Conservation (phyloP, 30 jellyfish, hydroid and myxozoan species). For the Catostylus mosaicus region DNA sequence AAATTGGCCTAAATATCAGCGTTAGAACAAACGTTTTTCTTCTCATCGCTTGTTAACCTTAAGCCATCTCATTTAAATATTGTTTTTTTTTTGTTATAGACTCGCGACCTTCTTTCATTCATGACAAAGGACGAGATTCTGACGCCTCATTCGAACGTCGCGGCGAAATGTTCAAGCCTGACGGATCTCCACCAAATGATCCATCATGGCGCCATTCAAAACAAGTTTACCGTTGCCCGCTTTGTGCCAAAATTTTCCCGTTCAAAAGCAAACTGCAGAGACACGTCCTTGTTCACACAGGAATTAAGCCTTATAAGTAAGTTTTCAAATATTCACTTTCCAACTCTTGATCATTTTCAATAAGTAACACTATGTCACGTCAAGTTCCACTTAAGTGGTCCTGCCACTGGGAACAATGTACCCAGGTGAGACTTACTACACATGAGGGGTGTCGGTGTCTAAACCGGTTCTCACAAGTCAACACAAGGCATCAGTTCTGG, state of each 20-base stretch:
- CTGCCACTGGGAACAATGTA: no score
- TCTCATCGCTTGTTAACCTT: background rate
- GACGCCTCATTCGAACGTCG: conserved; percentile 34
- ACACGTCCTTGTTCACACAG: conserved; percentile 97
- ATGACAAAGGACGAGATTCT: conserved; percentile 9
- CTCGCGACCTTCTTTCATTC: conserved; percentile 17
- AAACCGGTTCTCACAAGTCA: no score
- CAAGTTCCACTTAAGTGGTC: no score
- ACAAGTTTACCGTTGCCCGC: conserved; percentile 97
- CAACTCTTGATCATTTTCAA: no score
- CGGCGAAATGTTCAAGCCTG: conserved; percentile 29
- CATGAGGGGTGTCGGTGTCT: no score
- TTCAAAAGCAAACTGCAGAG: conserved; percentile 96
- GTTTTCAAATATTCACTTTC: no score
- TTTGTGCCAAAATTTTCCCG: conserved; percentile 97
- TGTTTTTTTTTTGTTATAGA: background rate
- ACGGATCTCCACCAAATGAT: conserved; percentile 76
- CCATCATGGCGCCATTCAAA: conserved; percentile 99
- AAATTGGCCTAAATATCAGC: no score
- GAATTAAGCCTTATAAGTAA: conserved; percentile 95
- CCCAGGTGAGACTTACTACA: no score
- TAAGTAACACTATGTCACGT: no score
- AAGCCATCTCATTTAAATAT: no score
- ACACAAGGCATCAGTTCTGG: no score
- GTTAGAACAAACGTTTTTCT: background rate